These are phyloP conservation scores for Nyleta sp. DNA, from an alignment of 2,888 invertebrate genomes.

Conservation along the genomic window DNA sequence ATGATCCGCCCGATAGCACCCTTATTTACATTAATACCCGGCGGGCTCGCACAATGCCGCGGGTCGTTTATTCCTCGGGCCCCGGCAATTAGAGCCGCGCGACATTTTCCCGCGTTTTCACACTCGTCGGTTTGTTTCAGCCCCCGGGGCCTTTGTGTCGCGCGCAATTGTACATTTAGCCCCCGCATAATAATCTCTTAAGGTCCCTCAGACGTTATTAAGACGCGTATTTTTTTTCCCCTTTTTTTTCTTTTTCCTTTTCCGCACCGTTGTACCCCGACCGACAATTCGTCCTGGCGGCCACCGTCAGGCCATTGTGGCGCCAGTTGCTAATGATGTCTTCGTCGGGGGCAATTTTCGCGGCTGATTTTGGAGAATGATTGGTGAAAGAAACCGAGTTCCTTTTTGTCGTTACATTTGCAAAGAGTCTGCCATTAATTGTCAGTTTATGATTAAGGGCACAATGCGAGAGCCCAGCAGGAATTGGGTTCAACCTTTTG, in stretches of 20 bases:
- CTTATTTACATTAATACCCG: slow-evolving; percentile 59
- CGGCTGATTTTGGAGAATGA: not conserved
- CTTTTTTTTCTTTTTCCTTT: not conserved
- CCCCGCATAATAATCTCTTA: slow-evolving; percentile 37
- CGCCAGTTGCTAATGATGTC: slow-evolving; percentile 31
- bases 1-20: slow-evolving; percentile 62
- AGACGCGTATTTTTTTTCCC: slow-evolving; percentile 26
- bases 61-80: slow-evolving; percentile 49
- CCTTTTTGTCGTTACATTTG: not conserved
- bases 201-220: slow-evolving; percentile 36
- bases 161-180: slow-evolving; percentile 26
- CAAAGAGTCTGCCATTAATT: slow-evolving; percentile 22
- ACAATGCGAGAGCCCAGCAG: slow-evolving; percentile 9
- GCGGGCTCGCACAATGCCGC: slow-evolving; percentile 47
- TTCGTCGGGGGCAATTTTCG: slow-evolving; percentile 24
- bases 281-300: slow-evolving; percentile 1
- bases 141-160: slow-evolving; percentile 14
- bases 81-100: slow-evolving; percentile 57
- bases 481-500: slow-evolving; percentile 9
- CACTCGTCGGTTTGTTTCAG: slow-evolving; percentile 47
- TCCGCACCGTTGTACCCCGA: slow-evolving; percentile 6
- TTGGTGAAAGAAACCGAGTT: not conserved
- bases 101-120: slow-evolving; percentile 43
- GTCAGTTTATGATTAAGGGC: slow-evolving; percentile 33
- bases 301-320: slow-evolving; percentile 7